Percentiles rank a stretch among this genome's conserved stretches.
Evolutionary conservation across 2,797 vertebrate genomes (phyloP).

Genomic region (Notamacropus eugenii): DNA sequence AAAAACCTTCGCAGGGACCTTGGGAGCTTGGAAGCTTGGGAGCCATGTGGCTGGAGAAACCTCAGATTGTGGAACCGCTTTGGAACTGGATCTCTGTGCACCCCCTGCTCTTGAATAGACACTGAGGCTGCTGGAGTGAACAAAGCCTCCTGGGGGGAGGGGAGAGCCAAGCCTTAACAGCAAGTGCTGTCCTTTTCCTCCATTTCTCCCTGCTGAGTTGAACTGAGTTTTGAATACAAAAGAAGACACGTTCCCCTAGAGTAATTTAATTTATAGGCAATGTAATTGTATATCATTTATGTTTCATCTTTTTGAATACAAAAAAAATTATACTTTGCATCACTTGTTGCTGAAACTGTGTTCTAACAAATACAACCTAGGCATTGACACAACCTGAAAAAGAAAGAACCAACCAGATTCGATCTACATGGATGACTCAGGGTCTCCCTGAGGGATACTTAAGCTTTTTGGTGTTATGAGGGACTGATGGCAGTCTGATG

Average conservation of each 20-base stretch:
- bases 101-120: neutral
- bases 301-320: constrained; percentile 48
- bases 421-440: constrained; percentile 10
- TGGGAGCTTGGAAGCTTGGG: neutral
- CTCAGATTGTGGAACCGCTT: constrained; percentile 11
- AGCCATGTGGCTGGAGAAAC: neutral
- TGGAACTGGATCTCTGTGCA: constrained; percentile 2
- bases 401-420: constrained; percentile 17
- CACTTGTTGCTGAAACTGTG: constrained; percentile 29
- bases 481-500: neutral
- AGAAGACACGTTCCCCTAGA: neutral
- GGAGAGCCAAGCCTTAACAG: neutral
- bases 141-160: neutral
- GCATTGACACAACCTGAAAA: constrained; percentile 15
- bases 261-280: constrained; percentile 35
- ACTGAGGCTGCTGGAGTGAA: neutral
- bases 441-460: neutral
- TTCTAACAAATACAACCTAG: constrained; percentile 25
- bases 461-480: neutral
- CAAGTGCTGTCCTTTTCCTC: neutral
- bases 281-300: constrained; percentile 37
- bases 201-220: neutral
- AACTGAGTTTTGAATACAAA: constrained; percentile 17
- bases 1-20: constrained; percentile 30
- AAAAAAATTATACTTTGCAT: constrained; percentile 32